Evolutionary conservation across 2,113 vertebrate species (phyloP).

Genomic region (Vireo altiloquus): DNA sequence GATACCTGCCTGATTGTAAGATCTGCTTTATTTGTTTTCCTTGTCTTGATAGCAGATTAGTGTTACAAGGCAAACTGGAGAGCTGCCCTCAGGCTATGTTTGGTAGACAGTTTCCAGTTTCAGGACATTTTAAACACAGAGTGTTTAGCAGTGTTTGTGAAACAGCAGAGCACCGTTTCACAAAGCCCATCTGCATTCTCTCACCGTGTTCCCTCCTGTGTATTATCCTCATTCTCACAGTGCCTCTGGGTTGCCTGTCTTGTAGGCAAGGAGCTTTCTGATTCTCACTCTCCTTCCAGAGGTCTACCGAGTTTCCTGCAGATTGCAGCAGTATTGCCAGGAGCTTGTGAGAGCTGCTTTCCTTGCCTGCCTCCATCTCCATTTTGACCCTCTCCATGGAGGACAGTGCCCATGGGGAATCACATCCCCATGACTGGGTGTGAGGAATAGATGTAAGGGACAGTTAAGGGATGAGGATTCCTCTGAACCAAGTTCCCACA

Average conservation of each 20-base stretch:
- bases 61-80: background rate
- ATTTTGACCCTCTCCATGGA: background rate
- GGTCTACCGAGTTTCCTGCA: background rate
- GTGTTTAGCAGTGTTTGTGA: background rate
- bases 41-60: background rate
- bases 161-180: background rate
- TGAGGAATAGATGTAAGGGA: background rate
- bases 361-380: background rate
- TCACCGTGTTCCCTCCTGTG: background rate
- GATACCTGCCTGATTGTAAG: background rate
- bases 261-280: background rate
- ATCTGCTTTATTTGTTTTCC: background rate
- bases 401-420: background rate
- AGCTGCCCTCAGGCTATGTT: background rate
- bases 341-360: background rate
- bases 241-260: rapidly evolving
- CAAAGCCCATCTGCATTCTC: background rate
- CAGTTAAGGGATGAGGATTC: background rate
- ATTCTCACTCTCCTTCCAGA: background rate
- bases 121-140: background rate
- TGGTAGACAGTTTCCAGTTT: background rate
- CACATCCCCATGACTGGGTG: background rate
- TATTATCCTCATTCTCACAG: background rate
- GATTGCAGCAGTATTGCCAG: background rate
- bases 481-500: background rate